Evolutionary conservation across 2,797 vertebrate genomes (phyloP).

Genomic region (Sparus aurata): DNA sequence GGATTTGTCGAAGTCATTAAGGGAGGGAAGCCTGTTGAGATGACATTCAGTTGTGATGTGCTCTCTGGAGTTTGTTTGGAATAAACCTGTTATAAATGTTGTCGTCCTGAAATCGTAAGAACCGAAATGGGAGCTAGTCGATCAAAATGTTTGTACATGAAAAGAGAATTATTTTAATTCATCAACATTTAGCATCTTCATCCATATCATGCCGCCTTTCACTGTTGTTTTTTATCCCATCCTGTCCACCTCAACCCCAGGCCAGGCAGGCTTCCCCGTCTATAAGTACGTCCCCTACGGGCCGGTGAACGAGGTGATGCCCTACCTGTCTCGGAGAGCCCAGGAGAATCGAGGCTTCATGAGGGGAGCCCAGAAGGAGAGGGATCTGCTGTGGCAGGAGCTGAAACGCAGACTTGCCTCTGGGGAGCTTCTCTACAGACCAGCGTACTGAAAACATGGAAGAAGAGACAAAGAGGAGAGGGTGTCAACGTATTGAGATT

Average conservation of each 20-base stretch:
- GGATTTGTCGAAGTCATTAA: not conserved
- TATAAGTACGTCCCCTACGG: constrained; percentile 97
- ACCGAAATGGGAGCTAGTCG: not conserved
- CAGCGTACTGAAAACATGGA: constrained; percentile 66
- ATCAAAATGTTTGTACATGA: not conserved
- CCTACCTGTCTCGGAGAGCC: constrained; percentile 93
- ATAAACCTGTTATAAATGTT: not conserved
- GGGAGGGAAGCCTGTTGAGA: constrained; percentile 7
- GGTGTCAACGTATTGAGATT: constrained; percentile 30
- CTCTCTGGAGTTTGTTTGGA: constrained; percentile 15
- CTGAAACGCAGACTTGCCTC: constrained; percentile 85
- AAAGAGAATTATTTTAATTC: not conserved
- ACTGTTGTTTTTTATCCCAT: not conserved
- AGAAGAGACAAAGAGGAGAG: constrained; percentile 37
- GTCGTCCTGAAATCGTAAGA: not conserved
- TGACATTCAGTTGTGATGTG: not conserved
- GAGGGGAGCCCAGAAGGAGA: constrained; percentile 87
- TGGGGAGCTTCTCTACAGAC: constrained; percentile 84
- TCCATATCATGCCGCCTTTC: not conserved
- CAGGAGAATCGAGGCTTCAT: constrained; percentile 93
- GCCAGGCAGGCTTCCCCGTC: constrained; percentile 92
- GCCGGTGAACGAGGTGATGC: constrained; percentile 92
- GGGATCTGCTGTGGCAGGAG: constrained; percentile 91
- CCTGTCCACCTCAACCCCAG: constrained; percentile 71
- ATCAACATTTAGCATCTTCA: not conserved